Evolutionary conservation across 1,140 invertebrate species (phyloP).

Genomic region (Drosophila lowei): DNA sequence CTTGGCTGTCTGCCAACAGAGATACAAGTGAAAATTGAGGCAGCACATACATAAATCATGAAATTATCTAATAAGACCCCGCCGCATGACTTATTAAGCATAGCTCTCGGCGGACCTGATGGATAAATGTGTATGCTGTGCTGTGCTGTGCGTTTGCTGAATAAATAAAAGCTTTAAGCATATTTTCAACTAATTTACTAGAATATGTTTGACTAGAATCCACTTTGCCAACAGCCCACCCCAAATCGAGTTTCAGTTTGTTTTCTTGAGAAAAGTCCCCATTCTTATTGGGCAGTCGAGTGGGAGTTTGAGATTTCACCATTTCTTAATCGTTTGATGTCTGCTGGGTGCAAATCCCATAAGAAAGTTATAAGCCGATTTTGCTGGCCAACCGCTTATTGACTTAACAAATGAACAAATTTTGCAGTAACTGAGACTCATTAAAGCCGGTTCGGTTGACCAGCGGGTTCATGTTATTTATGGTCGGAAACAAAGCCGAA

Average conservation of each 20-base stretch:
- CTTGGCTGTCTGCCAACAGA: constrained; percentile 14
- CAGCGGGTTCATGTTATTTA: constrained; percentile 34
- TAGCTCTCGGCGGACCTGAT: constrained; percentile 52
- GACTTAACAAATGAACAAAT: constrained; percentile 52
- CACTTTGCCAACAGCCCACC: constrained; percentile 18
- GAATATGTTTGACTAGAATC: constrained; percentile 40
- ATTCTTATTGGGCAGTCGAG: constrained; percentile 22
- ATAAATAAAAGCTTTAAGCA: constrained; percentile 47
- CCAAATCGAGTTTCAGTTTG: constrained; percentile 5
- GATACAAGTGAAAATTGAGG: constrained; percentile 19
- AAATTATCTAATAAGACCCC: constrained; percentile 61
- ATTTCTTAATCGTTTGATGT: constrained; percentile 63
- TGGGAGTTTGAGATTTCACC: not conserved
- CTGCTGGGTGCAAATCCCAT: constrained; percentile 16
- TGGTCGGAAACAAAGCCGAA: constrained; percentile 25
- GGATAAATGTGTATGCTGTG: constrained; percentile 11
- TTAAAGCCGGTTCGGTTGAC: constrained; percentile 25
- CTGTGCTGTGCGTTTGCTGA: constrained; percentile 29
- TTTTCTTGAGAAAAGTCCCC: too few species aligned
- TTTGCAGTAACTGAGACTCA: constrained; percentile 20
- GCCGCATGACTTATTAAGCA: constrained; percentile 50
- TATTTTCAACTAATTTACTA: constrained; percentile 53
- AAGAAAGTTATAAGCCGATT: constrained; percentile 63
- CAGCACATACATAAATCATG: constrained; percentile 59
- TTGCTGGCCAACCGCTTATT: constrained; percentile 35